A percentile compares a stretch with the other conserved stretches of the same genome.
Evolutionary conservation across 2,888 invertebrate species (phyloP).

Genomic region (Lasioglossum villosulum): DNA sequence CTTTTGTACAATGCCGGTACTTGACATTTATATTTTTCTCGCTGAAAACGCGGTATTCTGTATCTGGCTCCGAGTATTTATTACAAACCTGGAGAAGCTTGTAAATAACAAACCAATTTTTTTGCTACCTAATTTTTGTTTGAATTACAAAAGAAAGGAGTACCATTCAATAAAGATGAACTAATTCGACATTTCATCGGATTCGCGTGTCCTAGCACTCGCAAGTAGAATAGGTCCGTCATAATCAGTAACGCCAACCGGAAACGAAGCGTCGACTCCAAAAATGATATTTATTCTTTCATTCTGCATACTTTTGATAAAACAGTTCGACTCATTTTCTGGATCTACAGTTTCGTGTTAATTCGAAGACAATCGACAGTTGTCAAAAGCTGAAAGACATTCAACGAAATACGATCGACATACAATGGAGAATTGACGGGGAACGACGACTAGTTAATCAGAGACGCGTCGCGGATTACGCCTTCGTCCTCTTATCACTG

Average conservation of each 20-base stretch:
- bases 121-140: background rate
- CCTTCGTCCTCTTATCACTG: slow-evolving; percentile 43
- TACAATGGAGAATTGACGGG: slow-evolving; percentile 32
- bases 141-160: background rate
- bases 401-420: slow-evolving; percentile 19
- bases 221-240: background rate
- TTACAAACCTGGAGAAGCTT: background rate
- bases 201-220: background rate
- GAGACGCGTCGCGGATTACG: slow-evolving; percentile 44
- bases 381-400: background rate
- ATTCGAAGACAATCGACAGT: background rate
- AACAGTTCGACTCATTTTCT: background rate
- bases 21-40: background rate
- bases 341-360: background rate
- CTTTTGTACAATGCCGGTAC: background rate
- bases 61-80: background rate
- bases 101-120: background rate
- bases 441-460: slow-evolving; percentile 16
- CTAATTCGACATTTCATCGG: background rate
- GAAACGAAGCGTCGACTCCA: background rate
- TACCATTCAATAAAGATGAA: background rate
- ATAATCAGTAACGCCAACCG: background rate
- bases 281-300: background rate
- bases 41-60: background rate
- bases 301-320: too few species aligned